Evolutionary conservation across 2,113 vertebrate genomes (phyloP), one percentile per base, ranked within the genome.

Genomic region (Girardinichthys multiradiatus): DNA sequence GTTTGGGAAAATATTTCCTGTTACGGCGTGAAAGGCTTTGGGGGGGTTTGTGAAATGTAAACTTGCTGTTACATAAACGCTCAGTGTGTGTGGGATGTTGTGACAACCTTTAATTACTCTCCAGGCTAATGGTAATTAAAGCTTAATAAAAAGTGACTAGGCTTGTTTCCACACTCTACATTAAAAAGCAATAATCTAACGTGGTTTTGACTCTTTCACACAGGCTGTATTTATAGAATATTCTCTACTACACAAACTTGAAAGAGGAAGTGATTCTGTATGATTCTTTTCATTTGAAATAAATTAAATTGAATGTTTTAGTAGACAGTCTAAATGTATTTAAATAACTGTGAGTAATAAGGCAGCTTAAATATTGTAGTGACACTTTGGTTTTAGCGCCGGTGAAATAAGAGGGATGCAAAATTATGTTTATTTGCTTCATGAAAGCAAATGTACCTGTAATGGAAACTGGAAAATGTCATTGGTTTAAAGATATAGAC

Each of bases 11-110:
- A n/a, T n/a, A 0, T 0, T 64, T 57, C 39, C 54, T 9, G 0
- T 70, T 12, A 39, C 26, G 8, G 58, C 66, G 61, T 61, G n/a
- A 54, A 67, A n/a, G 61, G 26, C 57, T 26, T 58, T 13, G 70
- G 57, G 72, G 42, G 57, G 72, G 42, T 58, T 83, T 70, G 6
- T 61, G 48, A 79, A 79, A 76, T 76, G 66, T 85, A 72, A 86
- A 65, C 76, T 69, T 51, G 29, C 37, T 74, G 48, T 37, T 64
- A 17, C 39, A 54, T 74, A 58, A 84, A 70, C 69, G 29, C 26
- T 26, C 59, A 30, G 48, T 0, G 42, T 75, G 72, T 24, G 31
- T 31, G 15, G 59, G 61, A 70, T 67, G 29, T 30, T 70, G 4
- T 51, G 14, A 61, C 0, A 45, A 13, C 31, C 21, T 21, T 76